Evolutionary conservation across 1,140 invertebrate species (phyloP).

Genomic region (Drosophila ananassae): DNA sequence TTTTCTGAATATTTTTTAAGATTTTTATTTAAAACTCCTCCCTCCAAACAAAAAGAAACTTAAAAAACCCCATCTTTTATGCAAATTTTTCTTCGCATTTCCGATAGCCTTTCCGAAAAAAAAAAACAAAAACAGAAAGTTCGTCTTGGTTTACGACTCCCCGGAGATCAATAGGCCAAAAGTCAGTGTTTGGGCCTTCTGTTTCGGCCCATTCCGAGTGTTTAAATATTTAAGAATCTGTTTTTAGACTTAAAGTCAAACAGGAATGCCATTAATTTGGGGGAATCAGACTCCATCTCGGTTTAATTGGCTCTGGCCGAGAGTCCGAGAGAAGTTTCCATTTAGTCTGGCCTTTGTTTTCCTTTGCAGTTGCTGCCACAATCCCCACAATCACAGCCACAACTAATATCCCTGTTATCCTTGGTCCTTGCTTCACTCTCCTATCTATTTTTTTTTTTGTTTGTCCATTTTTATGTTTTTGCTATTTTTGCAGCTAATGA

Average conservation of each 20-base stretch:
- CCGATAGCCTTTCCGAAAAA: constrained; percentile 4
- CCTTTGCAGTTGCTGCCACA: background rate
- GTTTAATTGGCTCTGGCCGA: constrained; percentile 35
- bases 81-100: constrained; percentile 9
- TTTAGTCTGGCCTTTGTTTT: constrained; percentile 32
- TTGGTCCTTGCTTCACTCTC: background rate
- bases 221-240: constrained; percentile 21
- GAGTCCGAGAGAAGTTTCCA: constrained; percentile 7
- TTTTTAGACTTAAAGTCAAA: constrained; percentile 14
- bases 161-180: constrained; percentile 15
- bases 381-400: background rate
- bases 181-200: no score
- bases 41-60: no score
- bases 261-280: constrained; percentile 17
- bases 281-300: background rate
- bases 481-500: constrained; percentile 66
- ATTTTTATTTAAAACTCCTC: no score
- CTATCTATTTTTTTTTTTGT: constrained; percentile 4
- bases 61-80: no score
- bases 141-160: constrained; percentile 16
- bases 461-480: constrained; percentile 13
- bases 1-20: no score
- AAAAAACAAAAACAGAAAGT: background rate
- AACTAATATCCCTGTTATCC: constrained; percentile 4
- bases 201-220: background rate